phyloP scores from a whole-genome alignment of 92 coral and sea anemone genomes.

The Siderastrea siderea region DNA sequence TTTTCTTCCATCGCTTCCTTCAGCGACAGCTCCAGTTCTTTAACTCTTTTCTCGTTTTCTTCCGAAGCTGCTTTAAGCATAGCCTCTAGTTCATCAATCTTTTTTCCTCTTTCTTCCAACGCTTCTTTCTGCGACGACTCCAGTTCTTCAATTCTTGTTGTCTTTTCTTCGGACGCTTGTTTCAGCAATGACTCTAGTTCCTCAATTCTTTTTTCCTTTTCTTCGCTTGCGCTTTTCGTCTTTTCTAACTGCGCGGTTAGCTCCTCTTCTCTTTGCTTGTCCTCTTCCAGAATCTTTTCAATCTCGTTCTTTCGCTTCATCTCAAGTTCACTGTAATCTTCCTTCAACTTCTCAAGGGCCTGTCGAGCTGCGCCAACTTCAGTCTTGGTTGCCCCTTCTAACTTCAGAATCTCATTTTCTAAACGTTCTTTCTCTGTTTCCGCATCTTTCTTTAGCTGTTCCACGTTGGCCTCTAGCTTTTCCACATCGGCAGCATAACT shows the following conservation, averaged over 20 bases:
- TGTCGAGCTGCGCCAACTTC: conserved; percentile 1
- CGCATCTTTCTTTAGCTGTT: conserved; percentile 17
- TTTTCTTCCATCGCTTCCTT: conserved; percentile 39
- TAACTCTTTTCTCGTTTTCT: conserved; percentile 33
- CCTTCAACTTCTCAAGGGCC: conserved; percentile 24
- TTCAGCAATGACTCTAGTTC: conserved; percentile 33
- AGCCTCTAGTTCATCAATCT: conserved; percentile 48
- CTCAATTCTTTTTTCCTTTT: conserved; percentile 37
- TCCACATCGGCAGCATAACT: conserved; percentile 12
- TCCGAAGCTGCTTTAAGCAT: conserved; percentile 39
- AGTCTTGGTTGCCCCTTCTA: neutral
- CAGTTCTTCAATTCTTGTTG: conserved; percentile 12
- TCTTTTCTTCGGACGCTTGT: conserved; percentile 26
- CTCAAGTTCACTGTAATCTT: conserved; percentile 53
- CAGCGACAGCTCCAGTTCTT: conserved; percentile 43
- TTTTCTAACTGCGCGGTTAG: conserved; percentile 46
- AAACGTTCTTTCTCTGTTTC: conserved; percentile 24
- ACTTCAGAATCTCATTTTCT: neutral
- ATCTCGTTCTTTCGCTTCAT: conserved; percentile 43
- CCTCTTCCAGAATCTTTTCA: conserved; percentile 23
- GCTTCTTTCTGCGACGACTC: conserved; percentile 39
- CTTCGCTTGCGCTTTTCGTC: conserved; percentile 22
- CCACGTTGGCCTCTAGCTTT: neutral
- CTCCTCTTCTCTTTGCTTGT: conserved; percentile 4
- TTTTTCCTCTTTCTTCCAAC: conserved; percentile 26